A percentile compares a stretch with the other conserved stretches of the same genome.
These are phyloP conservation scores for Chloromyia formosa DNA, from an alignment of 2,888 invertebrate species.

Conservation along the genomic window DNA sequence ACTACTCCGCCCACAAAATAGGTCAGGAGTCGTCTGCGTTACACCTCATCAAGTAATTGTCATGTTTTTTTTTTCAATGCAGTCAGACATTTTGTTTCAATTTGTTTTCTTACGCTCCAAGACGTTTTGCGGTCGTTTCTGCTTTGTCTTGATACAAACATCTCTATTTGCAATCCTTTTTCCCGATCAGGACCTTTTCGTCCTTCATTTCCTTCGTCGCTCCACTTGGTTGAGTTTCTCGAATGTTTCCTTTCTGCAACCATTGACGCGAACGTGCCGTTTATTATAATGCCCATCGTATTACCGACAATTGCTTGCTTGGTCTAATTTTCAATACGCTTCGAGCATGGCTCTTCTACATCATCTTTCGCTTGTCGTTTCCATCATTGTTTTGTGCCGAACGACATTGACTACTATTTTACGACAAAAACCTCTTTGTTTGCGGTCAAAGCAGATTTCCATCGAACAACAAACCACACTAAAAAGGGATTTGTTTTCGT, in stretches of 20 bases:
- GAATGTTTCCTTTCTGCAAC: not conserved
- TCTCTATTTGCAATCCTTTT: too few species aligned
- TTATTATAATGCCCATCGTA: constrained; percentile 9
- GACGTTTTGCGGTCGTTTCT: not conserved
- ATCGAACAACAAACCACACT: not conserved
- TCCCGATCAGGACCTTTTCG: not conserved
- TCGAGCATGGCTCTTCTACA: too few species aligned
- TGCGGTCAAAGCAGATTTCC: not conserved
- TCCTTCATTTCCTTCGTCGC: constrained; percentile 14
- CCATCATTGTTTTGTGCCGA: too few species aligned
- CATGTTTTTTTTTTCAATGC: too few species aligned
- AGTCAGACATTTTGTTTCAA: constrained; percentile 3
- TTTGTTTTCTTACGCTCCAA: not conserved
- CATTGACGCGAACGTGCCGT: not conserved
- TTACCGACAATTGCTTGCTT: not conserved
- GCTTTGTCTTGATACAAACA: not conserved
- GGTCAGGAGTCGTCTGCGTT: not conserved
- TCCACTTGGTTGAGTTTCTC: too few species aligned
- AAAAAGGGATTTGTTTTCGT: constrained; percentile 9
- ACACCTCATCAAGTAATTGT: constrained; percentile 29
- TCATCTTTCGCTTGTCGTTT: not conserved
- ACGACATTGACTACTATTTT: too few species aligned
- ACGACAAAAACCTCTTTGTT: not conserved
- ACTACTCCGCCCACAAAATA: not conserved
- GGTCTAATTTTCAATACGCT: constrained; percentile 33